phyloP scores from a whole-genome alignment of 1,140 invertebrate genomes.

The Pseudomyrmex cubaensis region DNA sequence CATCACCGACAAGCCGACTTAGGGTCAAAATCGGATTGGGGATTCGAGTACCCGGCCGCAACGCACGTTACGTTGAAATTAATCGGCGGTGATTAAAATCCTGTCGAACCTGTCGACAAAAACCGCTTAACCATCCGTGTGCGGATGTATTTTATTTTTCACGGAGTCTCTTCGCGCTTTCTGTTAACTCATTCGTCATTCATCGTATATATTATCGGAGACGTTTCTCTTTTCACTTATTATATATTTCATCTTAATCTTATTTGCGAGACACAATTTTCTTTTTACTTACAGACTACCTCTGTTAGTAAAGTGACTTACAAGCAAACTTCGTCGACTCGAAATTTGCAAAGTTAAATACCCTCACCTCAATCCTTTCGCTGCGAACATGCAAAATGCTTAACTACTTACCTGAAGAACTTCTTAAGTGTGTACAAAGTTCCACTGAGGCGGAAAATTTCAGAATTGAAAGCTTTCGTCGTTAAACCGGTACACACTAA shows the following conservation, averaged over 20 bases:
- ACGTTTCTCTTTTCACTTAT: background rate
- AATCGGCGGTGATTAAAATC: conserved; percentile 24
- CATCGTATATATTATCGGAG: background rate
- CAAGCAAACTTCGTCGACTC: conserved; percentile 27
- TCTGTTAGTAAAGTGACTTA: conserved; percentile 19
- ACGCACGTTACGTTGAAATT: conserved; percentile 24
- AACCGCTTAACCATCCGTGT: background rate
- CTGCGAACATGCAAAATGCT: conserved; percentile 46
- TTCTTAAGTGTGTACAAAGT: conserved; percentile 53
- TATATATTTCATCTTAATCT: conserved; percentile 8
- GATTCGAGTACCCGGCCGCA: conserved; percentile 2
- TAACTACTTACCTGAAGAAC: conserved; percentile 42
- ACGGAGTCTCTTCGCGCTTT: background rate
- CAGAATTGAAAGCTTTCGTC: conserved; percentile 29
- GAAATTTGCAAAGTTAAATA: conserved; percentile 49
- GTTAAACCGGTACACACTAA: conserved; percentile 24
- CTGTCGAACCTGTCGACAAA: background rate
- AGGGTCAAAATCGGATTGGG: conserved; percentile 41
- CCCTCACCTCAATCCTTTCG: conserved; percentile 37
- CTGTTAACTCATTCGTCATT: background rate
- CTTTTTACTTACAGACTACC: conserved; percentile 9
- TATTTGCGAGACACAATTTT: conserved; percentile 16
- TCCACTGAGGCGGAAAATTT: conserved; percentile 30
- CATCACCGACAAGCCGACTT: conserved; percentile 40
- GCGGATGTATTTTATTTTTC: conserved; percentile 10